These are phyloP conservation scores for Habrosyne pyritoides DNA, from an alignment of 2,888 invertebrate species.

Conservation along the genomic window DNA sequence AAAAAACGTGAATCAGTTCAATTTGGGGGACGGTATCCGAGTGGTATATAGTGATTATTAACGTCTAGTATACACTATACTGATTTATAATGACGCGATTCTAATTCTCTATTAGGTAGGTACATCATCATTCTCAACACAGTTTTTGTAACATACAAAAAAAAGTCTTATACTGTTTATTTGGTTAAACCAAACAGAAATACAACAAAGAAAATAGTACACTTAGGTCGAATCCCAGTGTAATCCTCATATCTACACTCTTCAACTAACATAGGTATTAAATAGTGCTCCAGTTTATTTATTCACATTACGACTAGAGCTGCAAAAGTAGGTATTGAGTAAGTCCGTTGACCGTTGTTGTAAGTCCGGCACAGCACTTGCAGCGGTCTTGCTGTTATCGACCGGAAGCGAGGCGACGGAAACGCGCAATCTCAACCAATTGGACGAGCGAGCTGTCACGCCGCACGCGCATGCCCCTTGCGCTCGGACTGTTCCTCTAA, in stretches of 20 bases:
- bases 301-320: neutral
- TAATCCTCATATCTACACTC: neutral
- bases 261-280: neutral
- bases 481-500: conserved; percentile 41
- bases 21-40: too few relatives aligned
- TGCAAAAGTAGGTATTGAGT: conserved; percentile 32
- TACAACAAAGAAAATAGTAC: too few relatives aligned
- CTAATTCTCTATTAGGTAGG: too few relatives aligned
- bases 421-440: conserved; percentile 82
- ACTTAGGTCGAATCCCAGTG: neutral
- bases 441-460: conserved; percentile 76
- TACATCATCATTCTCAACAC: too few relatives aligned
- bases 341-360: conserved; percentile 76
- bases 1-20: too few relatives aligned
- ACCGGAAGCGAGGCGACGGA: conserved; percentile 78
- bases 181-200: too few relatives aligned
- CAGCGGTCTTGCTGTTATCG: conserved; percentile 74
- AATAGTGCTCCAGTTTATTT: neutral
- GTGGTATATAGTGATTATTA: too few relatives aligned
- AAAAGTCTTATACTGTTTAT: too few relatives aligned
- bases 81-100: too few relatives aligned
- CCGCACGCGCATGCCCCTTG: conserved; percentile 69
- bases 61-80: too few relatives aligned
- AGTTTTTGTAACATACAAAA: too few relatives aligned
- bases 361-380: conserved; percentile 39